Conservation (phyloP, 2,113 vertebrate genomes). For the Pedionomus torquatus region DNA sequence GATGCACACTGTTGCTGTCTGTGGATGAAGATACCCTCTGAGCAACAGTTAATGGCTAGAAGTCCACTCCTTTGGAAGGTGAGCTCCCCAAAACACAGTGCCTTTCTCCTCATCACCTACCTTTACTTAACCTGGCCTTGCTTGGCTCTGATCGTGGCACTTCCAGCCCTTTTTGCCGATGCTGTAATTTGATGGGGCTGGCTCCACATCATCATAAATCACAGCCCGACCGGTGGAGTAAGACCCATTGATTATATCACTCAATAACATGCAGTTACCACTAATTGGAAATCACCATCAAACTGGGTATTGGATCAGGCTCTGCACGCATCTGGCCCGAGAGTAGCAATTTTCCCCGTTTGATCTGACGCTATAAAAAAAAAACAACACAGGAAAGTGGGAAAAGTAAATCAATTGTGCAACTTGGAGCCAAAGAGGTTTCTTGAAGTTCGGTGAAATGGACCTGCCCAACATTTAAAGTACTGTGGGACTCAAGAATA, state of each 20-base stretch:
- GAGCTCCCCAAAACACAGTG: background rate
- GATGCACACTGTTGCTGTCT: background rate
- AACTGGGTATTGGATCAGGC: conserved; percentile 14
- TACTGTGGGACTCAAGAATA: background rate
- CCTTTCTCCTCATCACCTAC: background rate
- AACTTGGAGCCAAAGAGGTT: background rate
- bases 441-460: background rate
- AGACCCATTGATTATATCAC: conserved; percentile 65
- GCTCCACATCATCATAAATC: conserved; percentile 57
- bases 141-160: background rate
- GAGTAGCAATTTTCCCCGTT: conserved; percentile 43
- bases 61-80: background rate
- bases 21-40: background rate
- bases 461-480: background rate
- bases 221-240: conserved; percentile 30
- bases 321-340: background rate
- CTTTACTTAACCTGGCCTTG: background rate
- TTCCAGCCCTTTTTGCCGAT: background rate
- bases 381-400: background rate
- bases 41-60: background rate
- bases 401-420: background rate
- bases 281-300: conserved; percentile 61
- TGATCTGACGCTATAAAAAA: background rate
- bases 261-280: conserved; percentile 66
- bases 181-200: conserved; percentile 43